phyloP scores from a whole-genome alignment of 2,888 invertebrate genomes.

The Augiades crinisus region DNA sequence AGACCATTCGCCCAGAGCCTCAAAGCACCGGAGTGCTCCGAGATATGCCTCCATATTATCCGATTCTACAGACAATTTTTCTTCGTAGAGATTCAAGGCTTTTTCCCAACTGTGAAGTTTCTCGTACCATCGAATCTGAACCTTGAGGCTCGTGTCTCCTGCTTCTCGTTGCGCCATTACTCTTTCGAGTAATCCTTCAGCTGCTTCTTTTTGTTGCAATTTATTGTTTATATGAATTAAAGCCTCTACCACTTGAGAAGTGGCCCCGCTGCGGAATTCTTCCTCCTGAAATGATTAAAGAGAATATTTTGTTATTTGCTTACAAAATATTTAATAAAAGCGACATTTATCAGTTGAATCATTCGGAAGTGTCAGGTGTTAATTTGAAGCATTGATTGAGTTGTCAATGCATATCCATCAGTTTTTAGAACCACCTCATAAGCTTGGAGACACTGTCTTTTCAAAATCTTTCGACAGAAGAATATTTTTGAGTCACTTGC shows the following conservation, averaged over 20 bases:
- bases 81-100: constrained; percentile 93
- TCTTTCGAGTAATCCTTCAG: constrained; percentile 94
- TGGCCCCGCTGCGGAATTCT: constrained; percentile 92
- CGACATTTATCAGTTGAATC: too few species aligned
- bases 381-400: too few species aligned
- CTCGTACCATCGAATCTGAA: constrained; percentile 96
- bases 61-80: constrained; percentile 84
- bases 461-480: too few species aligned
- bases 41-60: constrained; percentile 90
- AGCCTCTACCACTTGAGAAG: constrained; percentile 94
- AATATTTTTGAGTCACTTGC: too few species aligned
- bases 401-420: too few species aligned
- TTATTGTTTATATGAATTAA: constrained; percentile 99
- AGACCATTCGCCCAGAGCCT: constrained; percentile 98
- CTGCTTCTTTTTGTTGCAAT: constrained; percentile 98
- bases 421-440: background rate
- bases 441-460: too few species aligned
- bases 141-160: constrained; percentile 79
- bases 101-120: constrained; percentile 99
- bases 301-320: background rate
- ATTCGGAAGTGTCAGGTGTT: too few species aligned
- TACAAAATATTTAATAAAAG: too few species aligned
- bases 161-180: constrained; percentile 91
- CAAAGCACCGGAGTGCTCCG: constrained; percentile 97
- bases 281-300: constrained; percentile 83